Evolutionary conservation across 2,888 invertebrate genomes (phyloP), one percentile per base, ranked within the genome.

Genomic region (Orchesellides sinensis): DNA sequence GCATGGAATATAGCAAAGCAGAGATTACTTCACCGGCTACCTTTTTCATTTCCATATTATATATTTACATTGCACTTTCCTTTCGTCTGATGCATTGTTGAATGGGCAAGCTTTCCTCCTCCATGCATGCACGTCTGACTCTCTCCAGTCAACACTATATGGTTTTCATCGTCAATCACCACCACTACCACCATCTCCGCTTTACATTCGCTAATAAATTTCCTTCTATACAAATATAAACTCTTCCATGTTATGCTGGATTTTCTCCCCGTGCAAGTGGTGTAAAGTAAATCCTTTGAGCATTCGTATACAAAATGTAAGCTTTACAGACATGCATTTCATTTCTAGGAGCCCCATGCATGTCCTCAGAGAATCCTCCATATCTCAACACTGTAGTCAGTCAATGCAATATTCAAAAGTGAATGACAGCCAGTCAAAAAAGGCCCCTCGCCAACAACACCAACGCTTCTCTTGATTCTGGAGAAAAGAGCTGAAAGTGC

Each of bases 391-490:
- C n/a, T n/a, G 40, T 32, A 77, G 74, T 75, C 77, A 68, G 68
- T 68, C 49, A 63, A 52, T 70, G 70, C 70, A 79, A 69, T 70
- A 70, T 70, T 79, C 70, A 70, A 63, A 79, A 70, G 68, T 79
- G 70, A 79, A 79, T 79, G 78, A 79, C 78, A 79, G 78, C 78
- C 27, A 79, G 78, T 79, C 78, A 79, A 45, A 79, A 47, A 63
- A 56, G 29, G 14, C 23, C 65, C 45, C 69, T 56, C 56, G 25
- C 52, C 54, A 74, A 29, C 61, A 59, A 8, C 8, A 32, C 52
- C 8, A 29, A 23, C 45, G 25, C 47, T 45, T 3, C 47, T 49
- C 14, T 25, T 52, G 32, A 23, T 56, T 3, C 19, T 49, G 52
- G 35, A 29, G 68, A 68, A 40, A 45, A 63, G 54, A 56, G 23